Evolutionary conservation across 1,140 invertebrate species (phyloP), one percentile per base, ranked within the genome.

Genomic region (Diachasma alloeum): DNA sequence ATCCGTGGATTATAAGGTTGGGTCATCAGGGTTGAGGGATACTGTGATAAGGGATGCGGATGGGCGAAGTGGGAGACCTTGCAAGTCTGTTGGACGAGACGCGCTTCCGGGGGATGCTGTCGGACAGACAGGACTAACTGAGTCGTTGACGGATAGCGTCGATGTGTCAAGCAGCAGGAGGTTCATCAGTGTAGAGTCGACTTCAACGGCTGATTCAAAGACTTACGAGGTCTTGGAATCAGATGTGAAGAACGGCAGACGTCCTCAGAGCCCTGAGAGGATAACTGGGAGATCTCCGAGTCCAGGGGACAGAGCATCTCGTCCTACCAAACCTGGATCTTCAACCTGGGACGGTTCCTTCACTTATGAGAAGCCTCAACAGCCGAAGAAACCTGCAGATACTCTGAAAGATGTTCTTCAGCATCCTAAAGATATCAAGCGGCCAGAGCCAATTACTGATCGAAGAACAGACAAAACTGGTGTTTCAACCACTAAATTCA

Each of bases 261-360:
- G 42, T 15, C 53, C 75, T n/a, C 66, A 46, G n/a, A 73, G 66
- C 66, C 74, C 76, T 37, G 68, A 63, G 56, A 63, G 11, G 9
- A 11, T 22, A 46, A 19, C 11, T 10, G 71, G 36, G 74, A 11
- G 42, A 74, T 42, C 53, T 22, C 31, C 36, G 17, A 39, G 59
- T 15, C 36, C 72, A 24, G 37, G n/a, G 6, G 72, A 74, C 22
- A 19, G 42, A 6, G 2, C 24, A 4, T 17, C 15, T 9, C 37
- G 76, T 10, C 74, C 74, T 42, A 59, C 36, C 0, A 79, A 77
- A 46, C 78, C 75, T 3, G 79, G 79, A 4, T 75, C 73, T 66
- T 80, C 79, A 0, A 76, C 79, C 5, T 79, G 80, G 80, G 78
- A 80, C n/a, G 80, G 79, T 22, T 79, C 79, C 0, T 78, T 76